Base-by-base conservation (phyloP, 2,797 vertebrate species). In the Danio kyathit region DNA sequence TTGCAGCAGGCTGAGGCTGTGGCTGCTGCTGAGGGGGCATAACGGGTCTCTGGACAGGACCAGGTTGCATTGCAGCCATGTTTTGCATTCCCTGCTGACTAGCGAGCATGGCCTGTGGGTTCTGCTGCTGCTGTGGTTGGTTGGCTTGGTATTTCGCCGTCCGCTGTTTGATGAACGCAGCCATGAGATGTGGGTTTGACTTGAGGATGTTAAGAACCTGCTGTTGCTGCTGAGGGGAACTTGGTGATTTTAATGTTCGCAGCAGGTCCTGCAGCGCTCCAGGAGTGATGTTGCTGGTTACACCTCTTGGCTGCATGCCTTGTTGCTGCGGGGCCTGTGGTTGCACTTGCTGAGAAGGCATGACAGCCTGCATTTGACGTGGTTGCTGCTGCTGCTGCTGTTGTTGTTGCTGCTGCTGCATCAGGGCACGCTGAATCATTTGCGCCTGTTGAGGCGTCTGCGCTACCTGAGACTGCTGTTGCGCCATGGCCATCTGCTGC, bases 171-270 rank as follows among this genome's bases (percentile, higher is more conserved):
- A 99, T 99, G 88, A 99, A 99, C 79, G 98, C 98, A 51, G 98
- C 97, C 97, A 99, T 99, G 59, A 99, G 94, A 91, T 99, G 98
- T 14, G 98, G 98, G 90, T 99, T 99, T n/a, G 97, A 98, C 86
- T 99, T 99, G 74, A 99, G 95, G 85, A 99, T 99, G 78, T 97
- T 98, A 82, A 99, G 96, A 86, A 99, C 98, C 89, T 99, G 97
- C 89, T 99, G 98, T 5, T 99, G 98, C 89, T 99, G 98, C 89
- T 99, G 96, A 0, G 97, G 98, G 0, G 98, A 99, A 82, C 97
- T 99, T 0, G 98, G 98, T 0, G 97, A 99, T 90, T 98, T 99
- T 83, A 99, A 92, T 73, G 97, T 98, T 79, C 96, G 95, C 48
- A 99, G 92, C 41, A 99, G 93, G 88, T 99, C 98, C 88, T 99